Evolutionary conservation across 2,113 vertebrate genomes (phyloP).

Genomic region (Neolamprologus toae): DNA sequence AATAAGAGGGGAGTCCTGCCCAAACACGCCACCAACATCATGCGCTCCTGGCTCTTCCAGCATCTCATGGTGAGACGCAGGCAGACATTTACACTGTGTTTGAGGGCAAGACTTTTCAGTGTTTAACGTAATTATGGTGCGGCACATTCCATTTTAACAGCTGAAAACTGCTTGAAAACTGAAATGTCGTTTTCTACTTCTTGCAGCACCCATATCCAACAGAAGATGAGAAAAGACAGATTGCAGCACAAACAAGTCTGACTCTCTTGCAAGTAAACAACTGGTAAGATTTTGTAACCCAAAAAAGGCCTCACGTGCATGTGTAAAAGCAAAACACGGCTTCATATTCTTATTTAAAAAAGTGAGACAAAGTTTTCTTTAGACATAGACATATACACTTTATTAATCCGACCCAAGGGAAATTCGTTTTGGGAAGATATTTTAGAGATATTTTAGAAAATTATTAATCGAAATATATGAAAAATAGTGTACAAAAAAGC

Average conservation of each 20-base stretch:
- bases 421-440: background rate
- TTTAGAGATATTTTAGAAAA: background rate
- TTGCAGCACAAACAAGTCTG: conserved; percentile 93
- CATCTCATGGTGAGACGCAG: conserved; percentile 90
- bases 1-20: conserved; percentile 95
- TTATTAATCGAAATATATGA: background rate
- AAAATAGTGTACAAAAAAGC: background rate
- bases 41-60: conserved; percentile 99
- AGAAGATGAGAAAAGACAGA: conserved; percentile 97
- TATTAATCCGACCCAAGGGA: background rate
- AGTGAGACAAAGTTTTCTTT: background rate
- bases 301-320: background rate
- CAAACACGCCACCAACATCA: conserved; percentile 98
- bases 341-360: background rate
- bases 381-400: background rate
- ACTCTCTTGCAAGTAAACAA: conserved; percentile 99
- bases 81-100: background rate
- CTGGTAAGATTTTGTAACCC: conserved; percentile 77
- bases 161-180: background rate
- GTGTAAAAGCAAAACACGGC: background rate
- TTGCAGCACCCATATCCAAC: conserved; percentile 95
- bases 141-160: background rate
- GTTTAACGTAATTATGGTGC: background rate
- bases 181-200: background rate
- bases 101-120: background rate